Conservation (phyloP, 2,888 invertebrate species). For the Phania funesta region DNA sequence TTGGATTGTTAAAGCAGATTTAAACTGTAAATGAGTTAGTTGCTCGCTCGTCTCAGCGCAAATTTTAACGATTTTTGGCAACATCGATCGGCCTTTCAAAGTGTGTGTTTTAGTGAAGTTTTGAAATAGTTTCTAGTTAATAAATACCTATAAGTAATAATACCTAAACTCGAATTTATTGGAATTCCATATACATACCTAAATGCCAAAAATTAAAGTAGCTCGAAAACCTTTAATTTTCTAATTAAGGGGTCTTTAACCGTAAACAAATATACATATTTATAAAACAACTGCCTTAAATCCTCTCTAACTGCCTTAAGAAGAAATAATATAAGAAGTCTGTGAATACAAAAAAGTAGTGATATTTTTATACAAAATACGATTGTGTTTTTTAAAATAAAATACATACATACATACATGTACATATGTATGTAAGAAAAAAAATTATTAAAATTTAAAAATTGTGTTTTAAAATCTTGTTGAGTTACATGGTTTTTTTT, state of each 20-base stretch:
- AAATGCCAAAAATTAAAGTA: slow-evolving; percentile 18
- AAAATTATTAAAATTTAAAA: not conserved
- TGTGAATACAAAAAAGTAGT: slow-evolving; percentile 59
- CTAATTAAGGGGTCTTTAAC: too few relatives aligned
- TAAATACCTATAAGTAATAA: not conserved
- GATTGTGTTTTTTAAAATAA: not conserved
- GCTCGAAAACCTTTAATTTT: not conserved
- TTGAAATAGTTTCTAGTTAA: too few relatives aligned
- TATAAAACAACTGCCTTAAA: slow-evolving; percentile 49
- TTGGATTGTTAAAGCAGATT: not conserved
- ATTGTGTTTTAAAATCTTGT: not conserved
- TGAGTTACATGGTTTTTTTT: not conserved
- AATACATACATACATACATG: slow-evolving; percentile 4
- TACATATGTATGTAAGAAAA: not conserved
- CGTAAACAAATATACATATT: not conserved
- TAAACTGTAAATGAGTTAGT: not conserved
- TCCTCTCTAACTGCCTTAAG: slow-evolving; percentile 59
- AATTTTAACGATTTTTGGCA: not conserved
- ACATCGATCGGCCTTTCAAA: not conserved
- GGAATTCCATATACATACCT: not conserved
- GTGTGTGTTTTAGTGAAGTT: not conserved
- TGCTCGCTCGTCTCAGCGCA: not conserved
- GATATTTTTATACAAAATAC: slow-evolving; percentile 40
- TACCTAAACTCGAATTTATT: not conserved
- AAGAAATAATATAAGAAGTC: slow-evolving; percentile 39